phyloP scores from a whole-genome alignment of 2,888 invertebrate species.

The Dastarcus helophoroides region DNA sequence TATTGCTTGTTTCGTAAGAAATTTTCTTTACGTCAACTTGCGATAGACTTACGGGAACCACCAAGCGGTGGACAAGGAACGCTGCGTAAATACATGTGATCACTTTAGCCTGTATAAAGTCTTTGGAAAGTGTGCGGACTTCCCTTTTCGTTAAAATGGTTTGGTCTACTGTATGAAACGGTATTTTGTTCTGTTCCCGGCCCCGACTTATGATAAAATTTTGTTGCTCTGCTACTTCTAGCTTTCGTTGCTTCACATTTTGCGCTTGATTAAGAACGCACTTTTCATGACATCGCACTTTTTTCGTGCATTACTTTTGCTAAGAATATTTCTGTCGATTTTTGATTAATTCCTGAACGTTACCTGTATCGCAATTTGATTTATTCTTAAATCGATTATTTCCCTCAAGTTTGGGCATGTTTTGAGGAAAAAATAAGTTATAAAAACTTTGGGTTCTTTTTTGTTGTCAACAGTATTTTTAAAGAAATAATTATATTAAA shows the following conservation, averaged over 20 bases:
- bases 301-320: no score
- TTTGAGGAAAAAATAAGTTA: no score
- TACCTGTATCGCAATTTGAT: no score
- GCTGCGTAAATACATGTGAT: conserved; percentile 23
- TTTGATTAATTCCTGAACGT: no score
- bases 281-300: no score
- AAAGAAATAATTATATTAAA: no score
- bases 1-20: conserved; percentile 20
- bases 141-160: conserved; percentile 36
- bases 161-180: conserved; percentile 33
- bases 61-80: conserved; percentile 15
- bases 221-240: conserved; percentile 23
- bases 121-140: conserved; percentile 30
- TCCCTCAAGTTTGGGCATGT: no score
- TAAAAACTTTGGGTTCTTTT: no score
- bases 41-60: conserved; percentile 16
- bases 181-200: conserved; percentile 29
- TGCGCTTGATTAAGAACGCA: no score
- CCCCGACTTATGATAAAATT: conserved; percentile 24
- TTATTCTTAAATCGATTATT: no score
- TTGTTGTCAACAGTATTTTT: no score
- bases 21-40: conserved; percentile 16
- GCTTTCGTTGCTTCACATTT: conserved; percentile 16
- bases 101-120: conserved; percentile 26
- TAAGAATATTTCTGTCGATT: no score